Base-by-base conservation (phyloP, 1,140 invertebrate species). In the Rhagoletis zephyria region DNA sequence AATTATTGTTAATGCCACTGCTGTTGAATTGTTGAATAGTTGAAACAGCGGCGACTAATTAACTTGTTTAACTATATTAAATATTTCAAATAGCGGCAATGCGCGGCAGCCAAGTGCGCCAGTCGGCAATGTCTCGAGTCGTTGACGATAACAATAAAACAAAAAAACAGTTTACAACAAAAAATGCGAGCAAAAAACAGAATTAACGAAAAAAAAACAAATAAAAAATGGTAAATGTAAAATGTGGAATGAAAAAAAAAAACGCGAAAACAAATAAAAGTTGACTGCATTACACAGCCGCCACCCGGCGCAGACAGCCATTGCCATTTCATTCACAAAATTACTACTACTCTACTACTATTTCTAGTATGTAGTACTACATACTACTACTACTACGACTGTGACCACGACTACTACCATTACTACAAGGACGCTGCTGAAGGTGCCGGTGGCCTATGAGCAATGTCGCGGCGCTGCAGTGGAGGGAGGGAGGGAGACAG, bases 21-120 rank as follows among this genome's bases (percentile, higher is more conserved):
- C 56, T 19, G 74, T n/a, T 63, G 61, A 9, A 14, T 4, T 16
- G 45, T 56, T 81, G 74, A 30, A 81, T 81, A 56, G 45, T 81
- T 56, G 48, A 81, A 10, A 42, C 74, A 56, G 74, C 74, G 74
- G 74, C 74, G 74, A 81, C 48, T 81, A 81, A 81, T 81, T 81
- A 81, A 81, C 74, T 81, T 59, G 74, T 81, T 81, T 81, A 81
- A 81, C 74, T 81, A 56, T 81, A 81, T 81, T 81, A 81, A 81
- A 81, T 81, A 81, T 81, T 81, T 81, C 74, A 81, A 81, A 81
- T 81, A 81, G 74, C 74, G 48, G 74, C 74, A 81, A 81, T 81
- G 74, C 48, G 74, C 45, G 74, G 74, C 48, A 81, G 74, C 19
- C 74, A 81, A 81, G 48, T 81, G 74, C 45, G 74, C 45, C 48